Evolutionary conservation across 1,140 invertebrate species (phyloP).

Genomic region (Drosophila jambulina): DNA sequence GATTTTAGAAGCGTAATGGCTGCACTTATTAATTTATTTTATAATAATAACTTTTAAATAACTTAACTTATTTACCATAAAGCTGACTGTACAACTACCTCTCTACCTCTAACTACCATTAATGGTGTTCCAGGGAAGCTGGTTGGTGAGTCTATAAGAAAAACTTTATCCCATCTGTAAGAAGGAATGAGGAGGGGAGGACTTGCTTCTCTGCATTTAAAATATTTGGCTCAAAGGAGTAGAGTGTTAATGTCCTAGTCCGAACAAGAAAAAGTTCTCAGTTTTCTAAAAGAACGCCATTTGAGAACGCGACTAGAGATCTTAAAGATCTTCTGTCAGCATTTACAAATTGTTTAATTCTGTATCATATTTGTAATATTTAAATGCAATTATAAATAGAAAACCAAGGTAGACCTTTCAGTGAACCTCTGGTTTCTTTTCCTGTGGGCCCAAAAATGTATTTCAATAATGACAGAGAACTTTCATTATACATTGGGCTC

Average conservation of each 20-base stretch:
- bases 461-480: slow-evolving; percentile 1
- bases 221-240: not conserved
- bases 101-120: too few relatives aligned
- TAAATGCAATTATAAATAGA: not conserved
- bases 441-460: not conserved
- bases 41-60: too few relatives aligned
- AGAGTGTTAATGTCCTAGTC: too few relatives aligned
- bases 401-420: not conserved
- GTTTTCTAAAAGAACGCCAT: too few relatives aligned
- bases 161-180: not conserved
- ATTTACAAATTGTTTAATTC: not conserved
- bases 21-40: not conserved
- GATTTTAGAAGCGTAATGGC: not conserved
- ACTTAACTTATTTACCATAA: too few relatives aligned
- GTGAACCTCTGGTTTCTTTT: not conserved
- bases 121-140: not conserved
- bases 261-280: not conserved
- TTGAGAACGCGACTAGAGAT: too few relatives aligned
- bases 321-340: too few relatives aligned
- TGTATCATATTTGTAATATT: not conserved
- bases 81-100: too few relatives aligned
- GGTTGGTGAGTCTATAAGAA: not conserved
- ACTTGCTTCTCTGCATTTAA: not conserved
- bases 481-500: not conserved
- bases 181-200: not conserved